These are phyloP conservation scores for Tetramorium alpestre DNA, from an alignment of 1,140 invertebrate genomes.

Conservation along the genomic window DNA sequence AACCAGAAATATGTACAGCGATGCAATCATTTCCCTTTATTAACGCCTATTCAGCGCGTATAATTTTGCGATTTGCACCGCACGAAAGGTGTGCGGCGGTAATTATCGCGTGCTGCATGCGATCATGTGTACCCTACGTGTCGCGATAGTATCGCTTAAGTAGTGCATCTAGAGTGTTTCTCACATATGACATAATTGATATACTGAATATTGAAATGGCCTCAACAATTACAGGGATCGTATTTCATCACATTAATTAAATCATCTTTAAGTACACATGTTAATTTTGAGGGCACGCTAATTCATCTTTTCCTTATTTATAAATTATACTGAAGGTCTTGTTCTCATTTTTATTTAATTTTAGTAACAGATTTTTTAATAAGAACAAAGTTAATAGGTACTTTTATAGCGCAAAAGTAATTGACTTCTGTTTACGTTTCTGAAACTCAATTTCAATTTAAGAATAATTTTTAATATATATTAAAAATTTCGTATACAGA, in stretches of 20 bases:
- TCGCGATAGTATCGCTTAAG: conserved; percentile 42
- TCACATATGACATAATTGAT: conserved; percentile 50
- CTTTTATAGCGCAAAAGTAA: background rate
- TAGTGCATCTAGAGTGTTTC: conserved; percentile 17
- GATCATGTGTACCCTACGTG: conserved; percentile 22
- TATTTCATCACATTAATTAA: conserved; percentile 18
- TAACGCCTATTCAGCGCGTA: conserved; percentile 41
- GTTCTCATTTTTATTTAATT: background rate
- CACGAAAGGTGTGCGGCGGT: conserved; percentile 23
- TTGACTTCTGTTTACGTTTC: background rate
- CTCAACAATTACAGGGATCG: background rate
- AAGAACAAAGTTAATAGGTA: background rate
- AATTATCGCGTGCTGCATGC: conserved; percentile 57
- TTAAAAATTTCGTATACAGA: background rate
- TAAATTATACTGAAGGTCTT: background rate
- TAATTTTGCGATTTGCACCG: conserved; percentile 46
- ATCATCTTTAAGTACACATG: background rate
- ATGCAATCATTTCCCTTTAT: conserved; percentile 38
- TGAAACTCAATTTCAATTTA: conserved; percentile 6
- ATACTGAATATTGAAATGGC: conserved; percentile 35
- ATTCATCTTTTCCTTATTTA: background rate
- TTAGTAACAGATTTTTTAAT: background rate
- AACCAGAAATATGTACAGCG: background rate
- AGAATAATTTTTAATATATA: background rate
- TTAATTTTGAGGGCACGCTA: background rate